phyloP scores from a whole-genome alignment of 2,797 vertebrate genomes.

The Arnoldichthys spilopterus region DNA sequence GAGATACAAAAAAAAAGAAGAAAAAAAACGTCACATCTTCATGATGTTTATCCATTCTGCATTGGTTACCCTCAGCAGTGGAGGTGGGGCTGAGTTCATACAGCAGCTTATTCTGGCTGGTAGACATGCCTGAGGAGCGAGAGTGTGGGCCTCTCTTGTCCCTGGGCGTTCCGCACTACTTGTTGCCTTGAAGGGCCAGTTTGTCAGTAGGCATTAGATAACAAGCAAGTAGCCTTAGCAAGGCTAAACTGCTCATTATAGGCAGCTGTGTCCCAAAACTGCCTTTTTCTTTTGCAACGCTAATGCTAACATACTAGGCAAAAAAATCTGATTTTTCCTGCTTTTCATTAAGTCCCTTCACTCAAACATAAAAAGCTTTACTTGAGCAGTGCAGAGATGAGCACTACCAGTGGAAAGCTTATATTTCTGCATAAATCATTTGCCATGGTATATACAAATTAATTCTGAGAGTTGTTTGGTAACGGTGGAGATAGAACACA shows the following conservation, averaged over 20 bases:
- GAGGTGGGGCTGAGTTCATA: background rate
- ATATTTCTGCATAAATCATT: too few relatives aligned
- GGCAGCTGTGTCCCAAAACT: background rate
- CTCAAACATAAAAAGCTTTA: too few relatives aligned
- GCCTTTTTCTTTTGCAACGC: background rate
- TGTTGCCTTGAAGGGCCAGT: slow-evolving; percentile 47
- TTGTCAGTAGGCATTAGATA: slow-evolving; percentile 59
- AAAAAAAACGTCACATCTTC: slow-evolving; percentile 27
- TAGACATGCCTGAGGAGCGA: background rate
- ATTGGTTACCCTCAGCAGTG: slow-evolving; percentile 13
- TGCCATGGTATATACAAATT: too few relatives aligned
- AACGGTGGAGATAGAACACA: too few relatives aligned
- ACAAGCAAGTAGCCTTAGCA: slow-evolving; percentile 54
- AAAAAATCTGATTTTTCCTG: background rate
- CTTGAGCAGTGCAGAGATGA: too few relatives aligned
- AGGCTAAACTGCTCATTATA: slow-evolving; percentile 58
- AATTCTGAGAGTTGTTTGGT: too few relatives aligned
- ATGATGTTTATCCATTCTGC: slow-evolving; percentile 49
- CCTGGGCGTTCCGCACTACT: slow-evolving; percentile 15
- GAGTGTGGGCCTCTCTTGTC: slow-evolving; percentile 20
- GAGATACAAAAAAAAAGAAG: slow-evolving; percentile 47
- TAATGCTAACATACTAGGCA: slow-evolving; percentile 21
- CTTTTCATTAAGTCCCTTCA: background rate
- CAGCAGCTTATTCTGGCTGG: slow-evolving; percentile 20
- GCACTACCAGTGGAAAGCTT: too few relatives aligned